Evolutionary conservation across 2,797 vertebrate species (phyloP).

Genomic region (Neosalanx taihuensis): DNA sequence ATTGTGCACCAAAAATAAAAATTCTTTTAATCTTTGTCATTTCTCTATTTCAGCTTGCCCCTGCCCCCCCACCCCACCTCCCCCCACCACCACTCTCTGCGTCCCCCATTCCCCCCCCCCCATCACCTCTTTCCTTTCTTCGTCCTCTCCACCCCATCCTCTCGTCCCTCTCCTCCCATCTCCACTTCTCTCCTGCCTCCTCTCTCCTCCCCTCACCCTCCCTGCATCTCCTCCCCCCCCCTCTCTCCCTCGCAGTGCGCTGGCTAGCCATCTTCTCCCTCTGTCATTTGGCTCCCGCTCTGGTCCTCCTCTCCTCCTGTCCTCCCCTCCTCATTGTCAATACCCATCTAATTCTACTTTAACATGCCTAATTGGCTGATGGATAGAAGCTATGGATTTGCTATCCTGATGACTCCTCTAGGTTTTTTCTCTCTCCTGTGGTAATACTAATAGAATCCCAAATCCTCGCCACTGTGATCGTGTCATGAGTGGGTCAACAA

Average conservation of each 20-base stretch:
- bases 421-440: slow-evolving; percentile 84
- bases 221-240: background rate
- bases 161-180: slow-evolving; percentile 12
- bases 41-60: too few species aligned
- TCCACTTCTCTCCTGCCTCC: slow-evolving; percentile 26
- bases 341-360: slow-evolving; percentile 99
- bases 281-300: slow-evolving; percentile 56
- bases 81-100: background rate
- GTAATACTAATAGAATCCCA: slow-evolving; percentile 99
- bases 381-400: slow-evolving; percentile 99
- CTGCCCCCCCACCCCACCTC: background rate
- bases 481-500: slow-evolving; percentile 98
- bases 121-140: background rate
- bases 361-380: slow-evolving; percentile 99
- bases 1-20: background rate
- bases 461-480: slow-evolving; percentile 93
- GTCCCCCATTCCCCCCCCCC: background rate
- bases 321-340: slow-evolving; percentile 90
- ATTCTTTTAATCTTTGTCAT: background rate
- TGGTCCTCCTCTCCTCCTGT: slow-evolving; percentile 69
- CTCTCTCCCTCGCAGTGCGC: too few species aligned
- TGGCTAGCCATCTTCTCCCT: background rate
- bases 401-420: slow-evolving; percentile 99
- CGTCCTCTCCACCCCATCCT: slow-evolving; percentile 5
- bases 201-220: slow-evolving; percentile 47